Conservation (phyloP, 2,797 vertebrate genomes). For the Cossypha heuglini region DNA sequence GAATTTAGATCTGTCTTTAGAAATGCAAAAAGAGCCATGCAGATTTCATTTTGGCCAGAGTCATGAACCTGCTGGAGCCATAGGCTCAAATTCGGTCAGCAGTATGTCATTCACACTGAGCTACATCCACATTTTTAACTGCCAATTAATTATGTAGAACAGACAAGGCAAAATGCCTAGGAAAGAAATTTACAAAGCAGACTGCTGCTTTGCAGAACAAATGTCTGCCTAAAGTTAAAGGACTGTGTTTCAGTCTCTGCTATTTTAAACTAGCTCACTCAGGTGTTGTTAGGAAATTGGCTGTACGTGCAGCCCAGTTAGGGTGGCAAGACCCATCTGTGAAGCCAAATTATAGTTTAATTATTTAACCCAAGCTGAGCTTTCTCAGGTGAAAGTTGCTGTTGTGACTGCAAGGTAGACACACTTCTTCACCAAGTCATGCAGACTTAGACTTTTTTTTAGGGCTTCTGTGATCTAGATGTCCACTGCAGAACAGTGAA, state of each 20-base stretch:
- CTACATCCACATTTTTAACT: background rate
- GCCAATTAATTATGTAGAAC: constrained; percentile 3
- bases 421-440: background rate
- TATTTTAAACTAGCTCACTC: background rate
- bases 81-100: constrained; percentile 10
- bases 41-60: background rate
- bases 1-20: background rate
- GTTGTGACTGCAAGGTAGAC: background rate
- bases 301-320: background rate
- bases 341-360: background rate
- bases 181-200: background rate
- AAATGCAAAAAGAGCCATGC: background rate
- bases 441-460: background rate
- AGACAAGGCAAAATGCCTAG: background rate
- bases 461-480: background rate
- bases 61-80: background rate
- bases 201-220: background rate
- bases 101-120: background rate
- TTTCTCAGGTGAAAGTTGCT: background rate
- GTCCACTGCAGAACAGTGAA: background rate
- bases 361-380: background rate
- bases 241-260: background rate
- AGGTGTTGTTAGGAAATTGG: background rate
- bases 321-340: background rate
- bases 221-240: background rate